A percentile compares a stretch with the other conserved stretches of the same genome.
phyloP scores from a whole-genome alignment of 2,797 vertebrate genomes.

The Pipistrellus pipistrellus region DNA sequence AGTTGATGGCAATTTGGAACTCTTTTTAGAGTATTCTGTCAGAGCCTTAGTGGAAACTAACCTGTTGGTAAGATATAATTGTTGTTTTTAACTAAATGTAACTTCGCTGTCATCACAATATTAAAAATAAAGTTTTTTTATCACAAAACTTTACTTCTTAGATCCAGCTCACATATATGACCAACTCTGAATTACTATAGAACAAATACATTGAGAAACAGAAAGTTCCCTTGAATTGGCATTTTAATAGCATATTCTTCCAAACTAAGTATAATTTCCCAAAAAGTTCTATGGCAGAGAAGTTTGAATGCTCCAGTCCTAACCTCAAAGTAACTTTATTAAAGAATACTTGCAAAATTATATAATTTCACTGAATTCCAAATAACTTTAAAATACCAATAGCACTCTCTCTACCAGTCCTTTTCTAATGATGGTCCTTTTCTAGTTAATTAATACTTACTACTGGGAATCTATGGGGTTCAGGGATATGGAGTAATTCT shows the following conservation, averaged over 20 bases:
- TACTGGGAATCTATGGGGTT: not conserved
- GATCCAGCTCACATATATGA: slow-evolving; percentile 30
- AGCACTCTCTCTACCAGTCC: not conserved
- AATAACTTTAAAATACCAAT: not conserved
- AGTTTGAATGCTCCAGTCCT: not conserved
- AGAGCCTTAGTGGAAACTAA: not conserved
- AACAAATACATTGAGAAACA: slow-evolving; percentile 23
- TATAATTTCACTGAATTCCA: slow-evolving; percentile 17
- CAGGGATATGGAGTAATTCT: not conserved
- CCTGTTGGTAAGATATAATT: slow-evolving; percentile 12
- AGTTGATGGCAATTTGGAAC: slow-evolving; percentile 44
- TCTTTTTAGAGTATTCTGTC: slow-evolving; percentile 61
- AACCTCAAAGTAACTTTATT: slow-evolving; percentile 27
- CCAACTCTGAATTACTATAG: slow-evolving; percentile 24
- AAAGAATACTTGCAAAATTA: slow-evolving; percentile 32
- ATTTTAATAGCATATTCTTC: slow-evolving; percentile 29
- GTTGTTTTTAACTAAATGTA: not conserved
- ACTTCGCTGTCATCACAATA: slow-evolving; percentile 46
- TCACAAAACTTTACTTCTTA: slow-evolving; percentile 57
- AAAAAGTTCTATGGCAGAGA: slow-evolving; percentile 37
- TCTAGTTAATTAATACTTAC: slow-evolving; percentile 11
- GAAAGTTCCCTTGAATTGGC: slow-evolving; percentile 51
- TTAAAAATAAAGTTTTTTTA: slow-evolving; percentile 37
- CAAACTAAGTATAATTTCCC: slow-evolving; percentile 36
- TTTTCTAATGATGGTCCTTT: not conserved